These are phyloP conservation scores for Drosophila atripex DNA, from an alignment of 2,888 invertebrate species.

Conservation along the genomic window DNA sequence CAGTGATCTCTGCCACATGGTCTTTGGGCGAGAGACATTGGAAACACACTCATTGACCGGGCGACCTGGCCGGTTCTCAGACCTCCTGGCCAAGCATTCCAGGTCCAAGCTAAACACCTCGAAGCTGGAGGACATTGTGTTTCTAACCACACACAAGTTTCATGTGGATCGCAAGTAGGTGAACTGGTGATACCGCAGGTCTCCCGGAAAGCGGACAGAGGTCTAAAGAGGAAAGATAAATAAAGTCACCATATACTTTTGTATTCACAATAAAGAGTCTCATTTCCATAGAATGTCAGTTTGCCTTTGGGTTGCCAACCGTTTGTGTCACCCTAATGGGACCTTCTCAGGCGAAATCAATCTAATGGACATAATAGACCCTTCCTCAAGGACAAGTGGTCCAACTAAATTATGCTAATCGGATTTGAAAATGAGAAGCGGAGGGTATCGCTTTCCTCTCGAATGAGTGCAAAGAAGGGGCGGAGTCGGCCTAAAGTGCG, in stretches of 20 bases:
- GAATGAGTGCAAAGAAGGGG: constrained; percentile 47
- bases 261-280: constrained; percentile 15
- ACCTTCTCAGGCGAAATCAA: constrained; percentile 57
- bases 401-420: constrained; percentile 78
- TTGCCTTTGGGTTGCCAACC: constrained; percentile 29
- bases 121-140: neutral
- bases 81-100: neutral
- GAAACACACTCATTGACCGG: neutral
- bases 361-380: constrained; percentile 69
- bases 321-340: constrained; percentile 38
- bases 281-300: constrained; percentile 14
- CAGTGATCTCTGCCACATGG: neutral
- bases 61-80: neutral
- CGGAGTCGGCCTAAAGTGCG: constrained; percentile 38
- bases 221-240: constrained; percentile 10
- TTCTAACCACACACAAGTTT: constrained; percentile 1
- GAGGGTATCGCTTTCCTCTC: constrained; percentile 41
- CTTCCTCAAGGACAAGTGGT: constrained; percentile 51
- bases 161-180: constrained; percentile 6
- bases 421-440: constrained; percentile 69
- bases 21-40: neutral
- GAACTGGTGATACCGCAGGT: neutral
- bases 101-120: neutral
- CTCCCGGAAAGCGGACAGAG: neutral
- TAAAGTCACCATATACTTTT: constrained; percentile 11